phyloP scores from a whole-genome alignment of 2,113 vertebrate species.

The Carassius carassius region DNA sequence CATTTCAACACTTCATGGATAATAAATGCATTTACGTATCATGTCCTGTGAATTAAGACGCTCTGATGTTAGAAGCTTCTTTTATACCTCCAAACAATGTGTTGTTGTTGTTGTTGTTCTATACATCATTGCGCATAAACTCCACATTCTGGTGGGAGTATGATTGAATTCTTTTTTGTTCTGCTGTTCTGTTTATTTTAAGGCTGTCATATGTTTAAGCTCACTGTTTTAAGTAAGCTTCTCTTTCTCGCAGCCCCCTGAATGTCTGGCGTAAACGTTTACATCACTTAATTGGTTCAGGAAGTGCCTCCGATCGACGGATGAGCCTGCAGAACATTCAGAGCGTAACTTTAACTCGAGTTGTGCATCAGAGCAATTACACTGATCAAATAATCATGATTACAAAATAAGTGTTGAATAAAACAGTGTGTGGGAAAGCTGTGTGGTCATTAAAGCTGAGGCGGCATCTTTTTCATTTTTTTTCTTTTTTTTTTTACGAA shows the following conservation, averaged over 20 bases:
- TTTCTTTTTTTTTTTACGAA: not conserved
- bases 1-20: not conserved
- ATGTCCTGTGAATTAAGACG: conserved; percentile 16
- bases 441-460: conserved; percentile 40
- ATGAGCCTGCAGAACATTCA: conserved; percentile 2
- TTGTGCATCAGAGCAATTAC: conserved; percentile 33
- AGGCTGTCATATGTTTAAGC: conserved; percentile 36
- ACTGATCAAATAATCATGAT: conserved; percentile 38
- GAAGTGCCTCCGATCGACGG: conserved; percentile 44
- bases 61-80: not conserved
- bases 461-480: not conserved
- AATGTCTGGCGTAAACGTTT: conserved; percentile 30
- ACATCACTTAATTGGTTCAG: not conserved
- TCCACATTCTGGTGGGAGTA: conserved; percentile 40
- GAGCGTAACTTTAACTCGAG: not conserved
- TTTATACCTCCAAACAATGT: conserved; percentile 21
- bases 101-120: conserved; percentile 22
- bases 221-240: conserved; percentile 62
- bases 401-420: conserved; percentile 45
- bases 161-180: conserved; percentile 1
- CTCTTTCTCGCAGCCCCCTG: conserved; percentile 3
- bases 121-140: conserved; percentile 48
- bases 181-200: not conserved
- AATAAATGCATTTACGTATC: not conserved
- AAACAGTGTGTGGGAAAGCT: conserved; percentile 25